A percentile compares a stretch with the other conserved stretches of the same genome.
Conservation (phyloP, 2,888 invertebrate genomes). For the Phortica magna region DNA sequence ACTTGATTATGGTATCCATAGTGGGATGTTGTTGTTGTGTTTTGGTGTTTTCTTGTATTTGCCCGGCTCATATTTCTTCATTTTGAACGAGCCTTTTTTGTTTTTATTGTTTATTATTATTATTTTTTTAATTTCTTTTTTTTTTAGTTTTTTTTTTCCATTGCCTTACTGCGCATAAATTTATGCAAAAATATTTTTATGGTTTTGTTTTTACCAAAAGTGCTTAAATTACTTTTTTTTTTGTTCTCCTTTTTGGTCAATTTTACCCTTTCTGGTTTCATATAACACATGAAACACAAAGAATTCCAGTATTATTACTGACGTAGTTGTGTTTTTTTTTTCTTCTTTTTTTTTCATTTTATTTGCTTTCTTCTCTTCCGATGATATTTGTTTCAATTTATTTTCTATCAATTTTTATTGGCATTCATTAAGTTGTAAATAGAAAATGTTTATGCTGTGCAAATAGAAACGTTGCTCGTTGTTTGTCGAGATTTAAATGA, state of each 20-base stretch:
- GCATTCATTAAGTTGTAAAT: slow-evolving; percentile 56
- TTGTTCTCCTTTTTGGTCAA: neutral
- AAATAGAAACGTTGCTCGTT: neutral
- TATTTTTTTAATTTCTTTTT: neutral
- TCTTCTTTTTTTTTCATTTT: slow-evolving; percentile 22
- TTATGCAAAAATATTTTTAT: slow-evolving; percentile 56
- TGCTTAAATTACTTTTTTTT: slow-evolving; percentile 30
- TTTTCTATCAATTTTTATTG: slow-evolving; percentile 53
- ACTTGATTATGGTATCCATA: neutral
- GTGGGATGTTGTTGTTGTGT: neutral
- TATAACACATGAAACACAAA: neutral
- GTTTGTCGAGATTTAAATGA: too few relatives aligned
- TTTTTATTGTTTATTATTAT: neutral
- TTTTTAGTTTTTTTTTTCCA: slow-evolving; percentile 1
- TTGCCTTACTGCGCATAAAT: slow-evolving; percentile 16
- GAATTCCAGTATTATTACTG: slow-evolving; percentile 29
- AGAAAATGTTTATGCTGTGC: slow-evolving; percentile 49
- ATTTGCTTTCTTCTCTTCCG: slow-evolving; percentile 6
- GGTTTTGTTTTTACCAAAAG: slow-evolving; percentile 60
- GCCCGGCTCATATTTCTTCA: neutral
- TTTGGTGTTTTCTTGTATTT: neutral
- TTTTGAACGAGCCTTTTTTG: neutral
- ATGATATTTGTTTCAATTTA: slow-evolving; percentile 31
- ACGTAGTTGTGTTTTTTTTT: slow-evolving; percentile 52
- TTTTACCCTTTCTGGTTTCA: neutral